Percentiles rank a stretch among this genome's conserved stretches.
Evolutionary conservation across 2,113 vertebrate genomes (phyloP).

Genomic region (Ptilonorhynchus violaceus): DNA sequence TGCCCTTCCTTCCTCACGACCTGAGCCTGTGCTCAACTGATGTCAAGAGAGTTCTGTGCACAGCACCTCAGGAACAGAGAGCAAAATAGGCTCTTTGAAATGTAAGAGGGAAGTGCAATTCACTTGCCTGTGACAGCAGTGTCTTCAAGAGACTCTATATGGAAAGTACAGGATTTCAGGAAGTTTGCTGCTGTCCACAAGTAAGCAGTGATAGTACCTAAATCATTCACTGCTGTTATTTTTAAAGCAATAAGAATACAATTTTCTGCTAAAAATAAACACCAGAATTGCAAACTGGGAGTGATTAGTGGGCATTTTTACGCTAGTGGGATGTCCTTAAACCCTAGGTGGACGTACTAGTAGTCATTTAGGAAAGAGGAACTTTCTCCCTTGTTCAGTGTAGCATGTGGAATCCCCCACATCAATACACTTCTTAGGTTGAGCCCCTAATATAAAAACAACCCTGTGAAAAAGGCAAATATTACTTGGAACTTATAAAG

Average conservation of each 20-base stretch:
- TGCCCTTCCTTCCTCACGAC: background rate
- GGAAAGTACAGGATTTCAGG: background rate
- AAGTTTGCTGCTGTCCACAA: background rate
- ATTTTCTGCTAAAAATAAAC: background rate
- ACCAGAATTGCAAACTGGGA: background rate
- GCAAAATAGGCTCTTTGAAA: background rate
- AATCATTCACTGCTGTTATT: background rate
- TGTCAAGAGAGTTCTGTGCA: conserved; percentile 22
- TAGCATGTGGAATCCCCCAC: background rate
- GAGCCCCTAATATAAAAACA: background rate
- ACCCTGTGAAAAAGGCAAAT: background rate
- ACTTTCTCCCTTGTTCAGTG: background rate
- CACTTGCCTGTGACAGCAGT: conserved; percentile 7
- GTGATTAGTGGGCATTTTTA: background rate
- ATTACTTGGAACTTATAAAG: background rate
- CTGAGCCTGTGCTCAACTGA: background rate
- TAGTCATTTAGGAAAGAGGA: background rate
- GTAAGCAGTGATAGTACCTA: background rate
- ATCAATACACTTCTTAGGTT: background rate
- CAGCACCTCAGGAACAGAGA: background rate
- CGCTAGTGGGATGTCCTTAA: background rate
- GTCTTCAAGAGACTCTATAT: conserved; percentile 2
- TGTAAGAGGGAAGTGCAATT: conserved; percentile 36
- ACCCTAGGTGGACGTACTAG: background rate
- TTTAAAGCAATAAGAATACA: background rate